phyloP scores from a whole-genome alignment of 2,797 vertebrate species.

The Chiloscyllium punctatum region DNA sequence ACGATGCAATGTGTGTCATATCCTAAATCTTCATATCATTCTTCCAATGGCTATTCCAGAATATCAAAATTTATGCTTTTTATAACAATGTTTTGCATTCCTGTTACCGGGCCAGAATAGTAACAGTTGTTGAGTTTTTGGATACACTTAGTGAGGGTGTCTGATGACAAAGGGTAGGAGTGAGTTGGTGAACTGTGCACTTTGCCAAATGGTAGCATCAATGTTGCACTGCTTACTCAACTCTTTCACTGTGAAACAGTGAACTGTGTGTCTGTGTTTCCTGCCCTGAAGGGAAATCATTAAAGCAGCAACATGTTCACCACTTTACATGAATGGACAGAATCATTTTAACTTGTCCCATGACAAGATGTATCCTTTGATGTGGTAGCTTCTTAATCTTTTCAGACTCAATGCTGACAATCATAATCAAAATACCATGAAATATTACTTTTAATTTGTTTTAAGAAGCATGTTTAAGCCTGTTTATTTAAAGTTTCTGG shows the following conservation, averaged over 20 bases:
- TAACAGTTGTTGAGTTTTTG: not conserved
- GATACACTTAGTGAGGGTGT: not conserved
- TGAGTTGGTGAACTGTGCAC: not conserved
- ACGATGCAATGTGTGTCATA: not conserved
- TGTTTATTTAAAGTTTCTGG: not conserved
- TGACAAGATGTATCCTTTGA: not conserved
- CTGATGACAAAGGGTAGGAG: not conserved
- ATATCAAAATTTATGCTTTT: not conserved
- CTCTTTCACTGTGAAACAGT: not conserved
- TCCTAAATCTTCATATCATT: not conserved
- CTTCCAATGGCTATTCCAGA: not conserved
- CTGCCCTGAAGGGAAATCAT: conserved; percentile 18
- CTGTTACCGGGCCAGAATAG: not conserved
- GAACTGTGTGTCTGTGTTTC: not conserved
- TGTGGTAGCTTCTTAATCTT: not conserved
- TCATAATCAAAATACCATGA: not conserved
- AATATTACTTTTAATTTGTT: conserved; percentile 2
- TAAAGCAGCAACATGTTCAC: not conserved
- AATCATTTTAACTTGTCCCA: not conserved
- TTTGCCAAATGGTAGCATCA: not conserved
- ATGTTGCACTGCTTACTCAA: not conserved
- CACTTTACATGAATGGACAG: not conserved
- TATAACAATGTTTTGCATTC: not conserved
- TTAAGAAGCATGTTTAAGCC: not conserved
- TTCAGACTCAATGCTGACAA: not conserved